Conservation (phyloP, 2,888 invertebrate species). For the Coleophora deauratella region DNA sequence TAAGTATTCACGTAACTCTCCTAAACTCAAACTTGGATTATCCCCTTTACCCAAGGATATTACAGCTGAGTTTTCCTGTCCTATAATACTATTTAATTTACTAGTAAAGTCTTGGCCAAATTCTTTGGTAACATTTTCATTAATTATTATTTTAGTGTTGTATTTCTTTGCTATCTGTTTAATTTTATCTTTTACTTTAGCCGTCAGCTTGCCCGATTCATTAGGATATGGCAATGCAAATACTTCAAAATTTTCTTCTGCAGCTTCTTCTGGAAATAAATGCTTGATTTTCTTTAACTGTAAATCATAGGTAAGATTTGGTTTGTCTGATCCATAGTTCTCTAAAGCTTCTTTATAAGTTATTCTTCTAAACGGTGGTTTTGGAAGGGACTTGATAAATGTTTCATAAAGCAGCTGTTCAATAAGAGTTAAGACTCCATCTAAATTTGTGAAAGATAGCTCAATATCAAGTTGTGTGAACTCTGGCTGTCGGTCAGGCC, state of each 20-base stretch:
- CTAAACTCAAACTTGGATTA: conserved; percentile 66
- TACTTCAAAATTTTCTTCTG: conserved; percentile 59
- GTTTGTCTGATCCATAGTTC: conserved; percentile 94
- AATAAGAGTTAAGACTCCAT: conserved; percentile 83
- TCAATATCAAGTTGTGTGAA: conserved; percentile 99
- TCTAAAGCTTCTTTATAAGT: conserved; percentile 87
- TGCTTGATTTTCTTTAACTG: conserved; percentile 68
- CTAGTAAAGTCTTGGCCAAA: conserved; percentile 47
- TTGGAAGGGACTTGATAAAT: conserved; percentile 79
- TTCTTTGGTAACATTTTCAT: conserved; percentile 57
- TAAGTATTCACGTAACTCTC: conserved; percentile 77
- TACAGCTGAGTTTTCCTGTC: conserved; percentile 27
- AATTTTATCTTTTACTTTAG: conserved; percentile 71
- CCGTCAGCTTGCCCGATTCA: conserved; percentile 69
- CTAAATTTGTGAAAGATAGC: conserved; percentile 89
- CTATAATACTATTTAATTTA: conserved; percentile 27
- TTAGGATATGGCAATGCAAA: conserved; percentile 75
- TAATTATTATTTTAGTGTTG: conserved; percentile 36
- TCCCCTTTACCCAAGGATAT: conserved; percentile 59
- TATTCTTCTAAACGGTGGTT: conserved; percentile 80
- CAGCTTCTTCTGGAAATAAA: conserved; percentile 35
- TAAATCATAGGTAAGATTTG: conserved; percentile 86
- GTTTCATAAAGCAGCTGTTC: conserved; percentile 84
- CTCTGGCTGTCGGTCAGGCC: conserved; percentile 96
- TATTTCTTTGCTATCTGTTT: conserved; percentile 66